A percentile compares a stretch with the other conserved stretches of the same genome.
Conservation (phyloP, 2,888 invertebrate genomes). For the Pseudeuparius sepicola region DNA sequence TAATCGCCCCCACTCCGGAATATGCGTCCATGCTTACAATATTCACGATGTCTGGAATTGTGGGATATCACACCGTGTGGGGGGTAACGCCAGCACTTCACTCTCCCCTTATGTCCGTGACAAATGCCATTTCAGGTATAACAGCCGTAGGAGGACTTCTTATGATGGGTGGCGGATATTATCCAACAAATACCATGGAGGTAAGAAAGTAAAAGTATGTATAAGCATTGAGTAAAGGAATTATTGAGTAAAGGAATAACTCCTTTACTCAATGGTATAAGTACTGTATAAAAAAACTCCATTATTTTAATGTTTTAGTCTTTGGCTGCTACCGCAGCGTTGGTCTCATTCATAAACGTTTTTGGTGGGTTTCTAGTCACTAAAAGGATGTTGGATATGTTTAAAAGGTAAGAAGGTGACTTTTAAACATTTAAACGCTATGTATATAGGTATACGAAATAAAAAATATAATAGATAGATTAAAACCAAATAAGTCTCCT, state of each 20-base stretch:
- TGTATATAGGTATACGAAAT: no score
- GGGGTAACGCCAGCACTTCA: constrained; percentile 85
- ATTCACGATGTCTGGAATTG: constrained; percentile 70
- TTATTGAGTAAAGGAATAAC: no score
- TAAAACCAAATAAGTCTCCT: no score
- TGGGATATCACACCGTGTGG: constrained; percentile 85
- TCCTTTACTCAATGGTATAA: no score
- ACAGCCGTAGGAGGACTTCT: constrained; percentile 85
- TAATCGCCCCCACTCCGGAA: constrained; percentile 70
- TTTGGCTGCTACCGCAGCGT: constrained; percentile 72
- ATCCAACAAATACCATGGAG: constrained; percentile 66
- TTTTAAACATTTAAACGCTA: no score
- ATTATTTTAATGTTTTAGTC: constrained; percentile 40
- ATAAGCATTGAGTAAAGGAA: no score
- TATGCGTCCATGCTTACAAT: constrained; percentile 84
- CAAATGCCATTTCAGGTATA: constrained; percentile 85
- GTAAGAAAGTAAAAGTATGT: no score
- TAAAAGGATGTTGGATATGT: constrained; percentile 88
- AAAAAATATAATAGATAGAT: no score
- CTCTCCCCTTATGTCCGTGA: constrained; percentile 87
- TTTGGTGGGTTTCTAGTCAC: constrained; percentile 87
- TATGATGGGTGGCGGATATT: constrained; percentile 74
- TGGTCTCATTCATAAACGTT: constrained; percentile 82
- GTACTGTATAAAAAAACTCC: no score
- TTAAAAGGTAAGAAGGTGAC: constrained; percentile 55